These are phyloP conservation scores for Meiosimyza platycephala DNA, from an alignment of 2,888 invertebrate genomes.

Conservation along the genomic window DNA sequence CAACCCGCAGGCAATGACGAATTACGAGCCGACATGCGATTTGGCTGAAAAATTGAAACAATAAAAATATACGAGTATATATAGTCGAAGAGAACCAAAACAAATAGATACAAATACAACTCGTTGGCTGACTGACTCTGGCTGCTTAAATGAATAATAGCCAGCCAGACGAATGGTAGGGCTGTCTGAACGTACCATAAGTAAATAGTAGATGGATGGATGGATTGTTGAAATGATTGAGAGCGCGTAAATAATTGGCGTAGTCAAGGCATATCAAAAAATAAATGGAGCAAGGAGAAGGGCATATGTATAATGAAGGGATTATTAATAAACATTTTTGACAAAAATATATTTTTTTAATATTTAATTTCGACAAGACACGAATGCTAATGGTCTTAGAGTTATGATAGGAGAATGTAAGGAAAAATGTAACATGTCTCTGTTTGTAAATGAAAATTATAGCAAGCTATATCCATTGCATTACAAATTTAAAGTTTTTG, in stretches of 20 bases:
- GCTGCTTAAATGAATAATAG: too few species aligned
- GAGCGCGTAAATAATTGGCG: not conserved
- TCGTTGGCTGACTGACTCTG: too few species aligned
- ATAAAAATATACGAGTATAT: constrained; percentile 9
- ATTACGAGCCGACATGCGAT: constrained; percentile 64
- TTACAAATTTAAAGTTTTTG: too few species aligned
- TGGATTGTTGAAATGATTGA: not conserved
- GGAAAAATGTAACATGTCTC: too few species aligned
- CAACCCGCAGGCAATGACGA: constrained; percentile 66
- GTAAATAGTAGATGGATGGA: not conserved
- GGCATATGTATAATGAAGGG: not conserved
- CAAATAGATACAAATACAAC: not conserved
- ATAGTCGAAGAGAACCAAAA: not conserved
- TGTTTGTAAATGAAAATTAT: too few species aligned
- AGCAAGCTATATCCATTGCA: too few species aligned
- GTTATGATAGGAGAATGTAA: too few species aligned
- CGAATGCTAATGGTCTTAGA: too few species aligned
- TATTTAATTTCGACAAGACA: too few species aligned
- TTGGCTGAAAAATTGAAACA: constrained; percentile 34
- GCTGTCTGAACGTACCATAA: too few species aligned
- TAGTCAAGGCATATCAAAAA: not conserved
- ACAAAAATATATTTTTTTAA: not conserved
- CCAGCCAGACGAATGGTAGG: too few species aligned
- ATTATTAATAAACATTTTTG: not conserved
- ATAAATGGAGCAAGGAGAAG: constrained; percentile 4